phyloP scores from a whole-genome alignment of 2,797 vertebrate species.

The Coilia nasus region DNA sequence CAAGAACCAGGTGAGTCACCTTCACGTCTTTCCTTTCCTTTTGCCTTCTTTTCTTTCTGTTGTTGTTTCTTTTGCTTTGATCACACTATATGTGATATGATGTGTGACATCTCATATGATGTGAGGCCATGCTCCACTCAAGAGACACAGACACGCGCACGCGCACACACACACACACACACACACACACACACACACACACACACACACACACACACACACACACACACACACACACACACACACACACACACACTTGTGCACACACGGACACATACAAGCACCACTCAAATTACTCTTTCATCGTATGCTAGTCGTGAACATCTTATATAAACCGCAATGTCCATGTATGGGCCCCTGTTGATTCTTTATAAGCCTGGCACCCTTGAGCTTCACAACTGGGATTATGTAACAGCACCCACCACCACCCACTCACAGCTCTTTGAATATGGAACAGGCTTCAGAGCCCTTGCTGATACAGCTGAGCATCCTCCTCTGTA shows the following conservation, averaged over 20 bases:
- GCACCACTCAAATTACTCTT: neutral
- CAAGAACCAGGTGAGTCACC: conserved; percentile 84
- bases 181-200: neutral
- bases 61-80: too few relatives aligned
- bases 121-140: neutral
- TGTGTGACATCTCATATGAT: too few relatives aligned
- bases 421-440: neutral
- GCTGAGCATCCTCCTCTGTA: neutral
- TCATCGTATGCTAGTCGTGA: neutral
- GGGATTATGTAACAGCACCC: neutral
- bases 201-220: too few relatives aligned
- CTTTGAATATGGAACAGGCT: neutral
- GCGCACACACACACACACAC: neutral
- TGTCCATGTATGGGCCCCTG: neutral
- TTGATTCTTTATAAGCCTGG: neutral
- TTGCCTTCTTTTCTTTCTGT: too few relatives aligned
- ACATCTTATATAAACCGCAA: neutral
- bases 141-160: neutral
- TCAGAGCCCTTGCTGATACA: neutral
- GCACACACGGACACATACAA: neutral
- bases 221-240: too few relatives aligned
- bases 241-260: too few relatives aligned
- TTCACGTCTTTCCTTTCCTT: neutral
- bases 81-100: too few relatives aligned
- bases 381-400: neutral